Percentiles rank a stretch among this genome's conserved stretches.
Conservation (phyloP, 2,113 vertebrate genomes). For the Seriola aureovittata region DNA sequence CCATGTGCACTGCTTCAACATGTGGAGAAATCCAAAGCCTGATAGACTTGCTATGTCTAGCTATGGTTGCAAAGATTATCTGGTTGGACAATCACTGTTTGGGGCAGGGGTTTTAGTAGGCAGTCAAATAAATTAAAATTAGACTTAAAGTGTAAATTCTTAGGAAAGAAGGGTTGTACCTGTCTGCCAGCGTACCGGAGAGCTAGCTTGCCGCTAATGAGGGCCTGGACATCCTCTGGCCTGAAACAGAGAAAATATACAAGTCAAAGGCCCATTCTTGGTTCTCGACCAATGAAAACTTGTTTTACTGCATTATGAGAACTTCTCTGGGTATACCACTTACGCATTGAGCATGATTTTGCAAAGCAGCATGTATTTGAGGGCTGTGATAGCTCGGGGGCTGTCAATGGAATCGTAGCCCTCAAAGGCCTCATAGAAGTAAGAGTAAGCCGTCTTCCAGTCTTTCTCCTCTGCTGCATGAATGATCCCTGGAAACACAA, state of each 20-base stretch:
- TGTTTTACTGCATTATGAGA: background rate
- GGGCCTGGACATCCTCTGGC: constrained; percentile 94
- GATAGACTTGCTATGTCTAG: too few species aligned
- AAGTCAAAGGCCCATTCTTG: background rate
- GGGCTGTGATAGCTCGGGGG: constrained; percentile 92
- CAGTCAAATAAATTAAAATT: background rate
- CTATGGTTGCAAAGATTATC: too few species aligned
- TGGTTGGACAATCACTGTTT: background rate
- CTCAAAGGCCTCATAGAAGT: constrained; percentile 97
- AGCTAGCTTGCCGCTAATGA: constrained; percentile 95
- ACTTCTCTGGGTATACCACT: background rate
- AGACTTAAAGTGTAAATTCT: background rate
- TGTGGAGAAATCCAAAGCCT: too few species aligned
- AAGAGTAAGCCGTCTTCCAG: constrained; percentile 98
- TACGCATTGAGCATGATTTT: constrained; percentile 97
- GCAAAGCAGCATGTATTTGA: constrained; percentile 99
- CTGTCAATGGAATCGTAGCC: constrained; percentile 96
- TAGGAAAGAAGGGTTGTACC: constrained; percentile 79
- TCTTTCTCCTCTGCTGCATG: constrained; percentile 98
- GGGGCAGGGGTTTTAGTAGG: background rate
- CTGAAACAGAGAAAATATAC: constrained; percentile 72
- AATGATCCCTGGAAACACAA: constrained; percentile 89
- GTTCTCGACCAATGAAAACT: background rate
- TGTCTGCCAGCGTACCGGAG: constrained; percentile 94
- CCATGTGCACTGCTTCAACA: too few species aligned